Base-by-base conservation (phyloP, 2,888 invertebrate species). In the Chesias legatella region DNA sequence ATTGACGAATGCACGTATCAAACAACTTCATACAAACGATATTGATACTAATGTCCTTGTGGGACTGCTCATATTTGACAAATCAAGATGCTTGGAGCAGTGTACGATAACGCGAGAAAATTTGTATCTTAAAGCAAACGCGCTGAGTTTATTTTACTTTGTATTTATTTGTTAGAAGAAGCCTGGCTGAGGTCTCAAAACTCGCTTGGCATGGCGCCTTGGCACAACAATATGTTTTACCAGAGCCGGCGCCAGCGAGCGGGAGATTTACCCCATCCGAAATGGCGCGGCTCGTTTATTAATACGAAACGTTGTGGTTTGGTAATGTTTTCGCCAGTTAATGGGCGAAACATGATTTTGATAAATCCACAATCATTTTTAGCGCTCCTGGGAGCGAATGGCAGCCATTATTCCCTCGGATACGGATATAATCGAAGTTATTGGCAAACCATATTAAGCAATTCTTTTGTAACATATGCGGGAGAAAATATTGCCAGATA, bases 151-250 rank as follows among this genome's bases (percentile, higher is more conserved):
- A 17, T 17, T 17, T 17, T 17, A 17, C 13, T 17, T 17, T n/a
- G n/a, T n/a, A n/a, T n/a, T n/a, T n/a, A n/a, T n/a, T 17, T 17
- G 13, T 17, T 17, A 33, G 40, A 33, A 45, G 43, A 43, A 23
- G 33, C 34, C 5, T 32, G 22, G 55, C 43, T 48, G 46, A 53
- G 54, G 56, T 17, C 13, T 17, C 48, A 63, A 66, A 77, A 80
- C 68, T 77, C 68, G 73, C 68, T 79, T 80, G 80, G 80, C 80
- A 78, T 55, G 41, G 56, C 63, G 71, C 72, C 77, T 78, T 78
- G 79, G 79, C 78, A 70, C 61, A 44, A 59, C 66, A 59, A 68
- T 67, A 68, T 70, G 67, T 69, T 76, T 73, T 73, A 77, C 72
- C 68, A 74, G 67, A 67, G 53, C 59, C 55, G 63, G 73, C 72